phyloP scores from a whole-genome alignment of 2,888 invertebrate genomes.

The Zhuqinia jingwanae region DNA sequence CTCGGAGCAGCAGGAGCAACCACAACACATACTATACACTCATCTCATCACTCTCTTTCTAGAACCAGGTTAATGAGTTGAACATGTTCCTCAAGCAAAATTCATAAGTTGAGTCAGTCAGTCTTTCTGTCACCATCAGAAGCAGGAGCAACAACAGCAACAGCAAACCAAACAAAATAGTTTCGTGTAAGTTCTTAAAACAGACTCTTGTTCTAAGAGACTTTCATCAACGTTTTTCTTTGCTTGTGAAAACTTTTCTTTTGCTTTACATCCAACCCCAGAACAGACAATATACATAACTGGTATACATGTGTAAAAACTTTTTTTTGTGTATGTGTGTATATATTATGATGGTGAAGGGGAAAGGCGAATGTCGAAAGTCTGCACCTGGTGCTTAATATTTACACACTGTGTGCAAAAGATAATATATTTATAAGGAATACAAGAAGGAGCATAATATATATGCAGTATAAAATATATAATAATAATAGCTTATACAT shows the following conservation, averaged over 20 bases:
- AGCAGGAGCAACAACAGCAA: too few relatives aligned
- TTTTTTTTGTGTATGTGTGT: not conserved
- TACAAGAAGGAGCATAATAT: too few relatives aligned
- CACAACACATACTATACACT: too few relatives aligned
- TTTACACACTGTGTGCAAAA: not conserved
- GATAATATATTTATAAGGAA: too few relatives aligned
- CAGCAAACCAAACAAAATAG: not conserved
- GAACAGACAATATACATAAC: not conserved
- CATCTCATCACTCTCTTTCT: not conserved
- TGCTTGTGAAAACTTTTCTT: slow-evolving; percentile 3
- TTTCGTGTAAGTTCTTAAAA: not conserved
- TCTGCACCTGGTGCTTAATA: slow-evolving; percentile 15
- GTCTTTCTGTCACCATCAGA: not conserved
- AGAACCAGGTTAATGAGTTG: slow-evolving; percentile 6
- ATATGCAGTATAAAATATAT: too few relatives aligned
- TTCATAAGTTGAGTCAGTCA: not conserved
- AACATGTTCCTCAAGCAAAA: not conserved
- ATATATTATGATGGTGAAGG: not conserved
- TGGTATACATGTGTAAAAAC: too few relatives aligned
- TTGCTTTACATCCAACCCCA: not conserved
- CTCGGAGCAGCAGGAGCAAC: not conserved
- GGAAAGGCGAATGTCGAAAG: not conserved
- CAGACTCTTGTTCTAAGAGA: not conserved
- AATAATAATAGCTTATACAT: too few relatives aligned
- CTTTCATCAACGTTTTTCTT: not conserved